Evolutionary conservation across 2,888 invertebrate species (phyloP), one percentile per base, ranked within the genome.

Genomic region (Zaprionus lineosus): DNA sequence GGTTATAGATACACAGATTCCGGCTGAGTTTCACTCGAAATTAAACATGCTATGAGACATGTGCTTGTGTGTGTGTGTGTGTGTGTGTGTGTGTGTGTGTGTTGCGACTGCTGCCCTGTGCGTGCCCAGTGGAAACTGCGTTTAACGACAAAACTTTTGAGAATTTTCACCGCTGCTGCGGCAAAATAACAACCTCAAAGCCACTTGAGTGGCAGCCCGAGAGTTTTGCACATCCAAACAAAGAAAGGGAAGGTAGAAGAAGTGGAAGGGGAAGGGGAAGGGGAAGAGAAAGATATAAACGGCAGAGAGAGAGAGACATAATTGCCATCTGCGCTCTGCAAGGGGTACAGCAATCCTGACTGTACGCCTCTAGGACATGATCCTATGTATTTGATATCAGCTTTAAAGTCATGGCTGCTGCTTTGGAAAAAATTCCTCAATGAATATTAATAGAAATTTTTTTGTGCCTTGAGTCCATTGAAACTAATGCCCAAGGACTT

Each of bases 131-230:
- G 57, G 26, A 51, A 47, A 53, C 44, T 53, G 43, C 53, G 53
- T 53, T 60, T 60, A 52, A 52, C 44, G 48, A 33, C 28, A 58
- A 61, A 62, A 62, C 34, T 66, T 67, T 61, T 19, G 19, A 34
- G 37, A 21, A 46, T 31, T 51, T 28, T 12, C 9, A 6, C 12
- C n/a, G 14, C 14, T 7, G 29, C 28, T 21, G 14, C 47, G 36
- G 12, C 24, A 43, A 9, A 47, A 57, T 33, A 50, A 48, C 28
- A 52, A 36, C 36, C 43, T 36, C 39, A 40, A n/a, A 50, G 43
- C 33, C 40, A 48, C 51, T 52, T 48, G 33, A 51, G 46, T 9
- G 31, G 14, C 37, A 57, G 16, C 31, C 1, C 7, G 34, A 52
- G 44, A 18, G 21, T 41, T 41, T 12, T n/a, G 21, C n/a, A 28